Evolutionary conservation across 2,113 vertebrate genomes (phyloP).

Genomic region (Microtus oregoni): DNA sequence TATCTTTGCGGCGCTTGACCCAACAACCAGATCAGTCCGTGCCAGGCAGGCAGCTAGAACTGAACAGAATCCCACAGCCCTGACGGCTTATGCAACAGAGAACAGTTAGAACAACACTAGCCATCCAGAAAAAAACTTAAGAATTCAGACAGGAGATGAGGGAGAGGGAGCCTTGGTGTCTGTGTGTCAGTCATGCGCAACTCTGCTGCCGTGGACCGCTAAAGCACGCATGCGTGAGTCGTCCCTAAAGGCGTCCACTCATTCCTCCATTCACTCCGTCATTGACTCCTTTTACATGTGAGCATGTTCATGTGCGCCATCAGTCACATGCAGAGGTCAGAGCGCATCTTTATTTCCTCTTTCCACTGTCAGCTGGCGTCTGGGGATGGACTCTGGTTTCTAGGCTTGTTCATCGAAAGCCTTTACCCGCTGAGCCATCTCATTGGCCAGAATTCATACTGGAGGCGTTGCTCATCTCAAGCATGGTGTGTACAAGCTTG

Average conservation of each 20-base stretch:
- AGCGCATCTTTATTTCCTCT: no score
- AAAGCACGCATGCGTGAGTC: accelerated
- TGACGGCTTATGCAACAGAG: not conserved
- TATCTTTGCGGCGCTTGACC: not conserved
- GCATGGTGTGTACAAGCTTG: not conserved
- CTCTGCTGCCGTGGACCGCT: not conserved
- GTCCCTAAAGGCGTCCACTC: not conserved
- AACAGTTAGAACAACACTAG: not conserved
- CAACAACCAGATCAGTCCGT: not conserved
- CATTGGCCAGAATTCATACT: not conserved
- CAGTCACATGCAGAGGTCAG: not conserved
- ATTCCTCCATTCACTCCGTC: not conserved
- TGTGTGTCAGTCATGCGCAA: not conserved
- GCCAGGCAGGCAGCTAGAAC: not conserved
- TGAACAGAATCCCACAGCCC: not conserved
- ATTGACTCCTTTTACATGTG: no score
- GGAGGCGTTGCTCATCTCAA: not conserved
- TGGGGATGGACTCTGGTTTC: not conserved
- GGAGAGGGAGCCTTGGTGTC: not conserved
- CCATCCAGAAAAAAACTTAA: not conserved
- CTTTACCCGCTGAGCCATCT: not conserved
- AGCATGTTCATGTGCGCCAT: not conserved
- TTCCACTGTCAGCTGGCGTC: not conserved
- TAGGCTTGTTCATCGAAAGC: not conserved
- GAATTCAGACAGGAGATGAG: not conserved